Conservation (phyloP, 2,797 vertebrate genomes). For the Parauchenoglanis ngamensis region DNA sequence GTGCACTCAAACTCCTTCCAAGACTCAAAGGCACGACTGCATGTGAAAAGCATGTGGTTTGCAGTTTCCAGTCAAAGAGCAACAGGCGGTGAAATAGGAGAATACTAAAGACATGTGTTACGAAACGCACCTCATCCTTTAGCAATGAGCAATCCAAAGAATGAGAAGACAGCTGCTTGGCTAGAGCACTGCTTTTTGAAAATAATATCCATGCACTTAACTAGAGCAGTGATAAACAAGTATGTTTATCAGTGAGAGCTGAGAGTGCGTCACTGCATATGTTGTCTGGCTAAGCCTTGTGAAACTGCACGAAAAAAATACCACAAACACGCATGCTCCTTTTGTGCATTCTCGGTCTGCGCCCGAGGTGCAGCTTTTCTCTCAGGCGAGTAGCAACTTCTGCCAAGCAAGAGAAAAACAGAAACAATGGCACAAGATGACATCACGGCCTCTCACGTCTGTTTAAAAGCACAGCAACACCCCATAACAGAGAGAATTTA, state of each 20-base stretch:
- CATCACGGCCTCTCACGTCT: neutral
- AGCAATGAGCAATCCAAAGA: slow-evolving; percentile 1
- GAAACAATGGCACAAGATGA: neutral
- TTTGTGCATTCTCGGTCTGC: neutral
- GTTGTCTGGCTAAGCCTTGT: neutral
- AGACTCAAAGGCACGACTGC: neutral
- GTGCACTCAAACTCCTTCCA: neutral
- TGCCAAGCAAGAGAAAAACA: neutral
- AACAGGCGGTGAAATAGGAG: slow-evolving; percentile 32
- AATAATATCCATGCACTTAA: slow-evolving; percentile 9
- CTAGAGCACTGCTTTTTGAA: neutral
- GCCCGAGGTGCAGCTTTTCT: slow-evolving; percentile 10
- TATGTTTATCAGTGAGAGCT: slow-evolving; percentile 10
- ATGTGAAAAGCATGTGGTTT: slow-evolving; percentile 28
- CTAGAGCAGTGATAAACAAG: slow-evolving; percentile 2
- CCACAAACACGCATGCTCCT: neutral
- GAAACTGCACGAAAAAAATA: neutral
- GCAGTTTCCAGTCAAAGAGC: slow-evolving; percentile 9
- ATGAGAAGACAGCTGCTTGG: slow-evolving; percentile 31
- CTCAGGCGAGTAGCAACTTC: neutral
- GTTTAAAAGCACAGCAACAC: neutral
- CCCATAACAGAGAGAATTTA: neutral
- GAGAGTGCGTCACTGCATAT: slow-evolving; percentile 14
- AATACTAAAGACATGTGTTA: slow-evolving; percentile 11
- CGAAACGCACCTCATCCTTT: slow-evolving; percentile 23